Conservation (phyloP, 1,140 invertebrate genomes). For the Globodera rostochiensis region DNA sequence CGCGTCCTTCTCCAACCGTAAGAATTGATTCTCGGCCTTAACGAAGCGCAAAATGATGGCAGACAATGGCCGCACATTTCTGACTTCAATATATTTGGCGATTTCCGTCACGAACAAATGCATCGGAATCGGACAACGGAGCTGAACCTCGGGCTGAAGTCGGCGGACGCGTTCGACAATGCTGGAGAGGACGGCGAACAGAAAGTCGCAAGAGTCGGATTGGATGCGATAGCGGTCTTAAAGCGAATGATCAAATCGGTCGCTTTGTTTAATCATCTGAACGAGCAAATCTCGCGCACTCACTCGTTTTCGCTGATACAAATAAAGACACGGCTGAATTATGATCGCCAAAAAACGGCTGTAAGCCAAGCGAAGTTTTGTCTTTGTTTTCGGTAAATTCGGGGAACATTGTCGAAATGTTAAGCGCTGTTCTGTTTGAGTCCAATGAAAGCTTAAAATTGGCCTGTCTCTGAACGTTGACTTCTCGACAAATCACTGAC, state of each 20-base stretch:
- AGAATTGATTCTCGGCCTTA: slow-evolving; percentile 39
- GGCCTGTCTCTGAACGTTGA: slow-evolving; percentile 32
- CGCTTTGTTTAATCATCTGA: background rate
- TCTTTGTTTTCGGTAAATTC: slow-evolving; percentile 29
- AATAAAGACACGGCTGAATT: slow-evolving; percentile 43
- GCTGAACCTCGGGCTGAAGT: slow-evolving; percentile 46
- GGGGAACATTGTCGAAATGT: slow-evolving; percentile 44
- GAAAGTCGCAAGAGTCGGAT: slow-evolving; percentile 51
- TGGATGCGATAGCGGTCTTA: slow-evolving; percentile 50
- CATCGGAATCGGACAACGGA: slow-evolving; percentile 51
- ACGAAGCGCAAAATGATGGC: slow-evolving; percentile 16
- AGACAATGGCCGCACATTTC: slow-evolving; percentile 14
- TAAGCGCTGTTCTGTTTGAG: slow-evolving; percentile 18
- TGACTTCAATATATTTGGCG: slow-evolving; percentile 40
- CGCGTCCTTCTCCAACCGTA: slow-evolving; percentile 34
- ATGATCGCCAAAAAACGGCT: slow-evolving; percentile 40
- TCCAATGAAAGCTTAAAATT: slow-evolving; percentile 46
- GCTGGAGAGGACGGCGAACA: slow-evolving; percentile 42
- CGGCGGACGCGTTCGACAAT: slow-evolving; percentile 40
- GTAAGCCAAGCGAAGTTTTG: slow-evolving; percentile 48
- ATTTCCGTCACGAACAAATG: slow-evolving; percentile 51
- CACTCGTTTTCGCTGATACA: slow-evolving; percentile 47
- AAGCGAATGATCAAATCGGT: slow-evolving; percentile 16
- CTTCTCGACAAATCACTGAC: slow-evolving; percentile 41
- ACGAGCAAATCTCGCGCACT: background rate